phyloP scores from a whole-genome alignment of 2,797 vertebrate species.

The Oreortyx pictus region DNA sequence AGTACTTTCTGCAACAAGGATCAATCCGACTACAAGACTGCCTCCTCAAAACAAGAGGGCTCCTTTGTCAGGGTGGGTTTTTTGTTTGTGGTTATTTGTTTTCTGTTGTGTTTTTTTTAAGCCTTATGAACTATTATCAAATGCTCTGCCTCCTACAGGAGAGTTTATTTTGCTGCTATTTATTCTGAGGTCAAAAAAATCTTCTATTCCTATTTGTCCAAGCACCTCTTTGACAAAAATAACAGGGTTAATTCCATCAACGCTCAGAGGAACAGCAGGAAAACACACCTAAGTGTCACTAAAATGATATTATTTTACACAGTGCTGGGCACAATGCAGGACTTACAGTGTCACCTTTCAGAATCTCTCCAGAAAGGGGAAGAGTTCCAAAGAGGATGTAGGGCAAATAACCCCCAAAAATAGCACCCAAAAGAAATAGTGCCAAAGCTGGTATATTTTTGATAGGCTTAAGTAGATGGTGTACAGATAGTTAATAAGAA shows the following conservation, averaged over 20 bases:
- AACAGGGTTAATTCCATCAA: neutral
- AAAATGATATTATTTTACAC: neutral
- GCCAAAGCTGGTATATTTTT: no score
- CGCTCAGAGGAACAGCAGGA: neutral
- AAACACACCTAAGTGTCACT: neutral
- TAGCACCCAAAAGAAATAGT: no score
- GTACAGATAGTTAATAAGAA: no score
- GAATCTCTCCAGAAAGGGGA: neutral
- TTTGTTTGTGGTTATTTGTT: neutral
- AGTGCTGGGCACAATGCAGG: neutral
- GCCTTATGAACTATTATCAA: neutral
- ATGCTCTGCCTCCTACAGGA: neutral
- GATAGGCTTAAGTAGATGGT: no score
- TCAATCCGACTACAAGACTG: neutral
- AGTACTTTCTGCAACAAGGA: neutral
- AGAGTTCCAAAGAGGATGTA: neutral
- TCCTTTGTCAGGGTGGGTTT: neutral
- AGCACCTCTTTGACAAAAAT: neutral
- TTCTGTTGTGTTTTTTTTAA: neutral
- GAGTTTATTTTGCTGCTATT: neutral
- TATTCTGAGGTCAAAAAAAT: neutral
- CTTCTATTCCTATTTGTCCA: neutral
- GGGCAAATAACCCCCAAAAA: no score
- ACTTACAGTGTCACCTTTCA: neutral
- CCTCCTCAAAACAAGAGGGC: neutral